Evolutionary conservation across 2,888 invertebrate genomes (phyloP), one percentile per base, ranked within the genome.

Genomic region (Diarsia dahlii): DNA sequence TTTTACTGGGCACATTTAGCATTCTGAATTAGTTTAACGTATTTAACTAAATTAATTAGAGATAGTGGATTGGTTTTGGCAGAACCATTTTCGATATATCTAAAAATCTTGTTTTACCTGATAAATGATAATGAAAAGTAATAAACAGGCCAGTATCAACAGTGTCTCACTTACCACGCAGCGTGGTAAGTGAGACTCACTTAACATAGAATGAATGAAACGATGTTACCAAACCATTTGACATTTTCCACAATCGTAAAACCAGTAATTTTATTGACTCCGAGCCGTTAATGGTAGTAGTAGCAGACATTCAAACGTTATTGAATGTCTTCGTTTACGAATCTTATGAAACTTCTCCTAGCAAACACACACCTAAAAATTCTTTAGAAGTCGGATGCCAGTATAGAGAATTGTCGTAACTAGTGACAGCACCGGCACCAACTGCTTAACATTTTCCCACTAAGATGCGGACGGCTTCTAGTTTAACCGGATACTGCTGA

Each of bases 161-260:
- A 23, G 23, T 23, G 0, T 5, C n/a, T n/a, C n/a, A n/a, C n/a
- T n/a, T n/a, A n/a, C n/a, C n/a, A n/a, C n/a, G n/a, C n/a, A 23
- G 5, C 13, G 23, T 23, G 5, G 23, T 15, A 28, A 58, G 28
- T 62, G 3, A 62, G 18, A 39, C 9, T 28, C 15, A 54, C 39
- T 65, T 28, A 58, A 10, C 39, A 60, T n/a, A 56, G 12, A 12
- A 28, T 39, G 13, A 2, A 46, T 52, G 45, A 20, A 45, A 15
- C 28, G 10, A 56, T 50, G 62, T 71, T 46, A 77, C 56, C n/a
- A 70, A 73, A 77, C n/a, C 28, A 1, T 58, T 64, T 78, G 58
- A 68, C 78, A 82, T 77, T 82, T 71, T 67, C 50, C 10, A 64
- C 62, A 63, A 58, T 45, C 63, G 58, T 82, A 71, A 77, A 80